phyloP scores from a whole-genome alignment of 2,797 vertebrate species.

The Micrastur ruficollis region DNA sequence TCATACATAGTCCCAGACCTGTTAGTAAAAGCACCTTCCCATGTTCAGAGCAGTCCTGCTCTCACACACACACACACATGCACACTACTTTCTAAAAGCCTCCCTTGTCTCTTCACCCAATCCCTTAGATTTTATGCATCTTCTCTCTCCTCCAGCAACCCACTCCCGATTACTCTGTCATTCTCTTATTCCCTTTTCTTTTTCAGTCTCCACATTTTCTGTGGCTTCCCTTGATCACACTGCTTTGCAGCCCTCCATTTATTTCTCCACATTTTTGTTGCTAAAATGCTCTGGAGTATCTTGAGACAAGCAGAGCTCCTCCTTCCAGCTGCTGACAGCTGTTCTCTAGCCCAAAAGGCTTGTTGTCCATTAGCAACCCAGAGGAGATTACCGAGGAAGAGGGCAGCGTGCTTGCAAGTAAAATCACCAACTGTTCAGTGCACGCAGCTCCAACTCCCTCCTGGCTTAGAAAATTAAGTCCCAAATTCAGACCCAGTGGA shows the following conservation, averaged over 20 bases:
- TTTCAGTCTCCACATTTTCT: neutral
- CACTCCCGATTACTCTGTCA: neutral
- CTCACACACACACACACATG: neutral
- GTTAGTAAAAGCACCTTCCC: neutral
- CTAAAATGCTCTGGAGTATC: neutral
- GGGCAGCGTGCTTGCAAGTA: neutral
- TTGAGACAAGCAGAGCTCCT: neutral
- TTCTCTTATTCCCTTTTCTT: neutral
- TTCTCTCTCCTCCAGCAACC: neutral
- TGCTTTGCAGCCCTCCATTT: neutral
- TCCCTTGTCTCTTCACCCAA: neutral
- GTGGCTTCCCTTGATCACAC: neutral
- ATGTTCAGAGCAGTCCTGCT: neutral
- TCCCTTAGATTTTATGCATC: neutral
- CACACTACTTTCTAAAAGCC: neutral
- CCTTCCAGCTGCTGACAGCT: neutral
- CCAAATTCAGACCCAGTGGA: neutral
- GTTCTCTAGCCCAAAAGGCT: neutral
- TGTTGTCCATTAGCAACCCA: neutral
- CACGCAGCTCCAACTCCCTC: neutral
- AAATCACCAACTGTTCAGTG: neutral
- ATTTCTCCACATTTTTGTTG: neutral
- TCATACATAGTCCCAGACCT: fast-evolving
- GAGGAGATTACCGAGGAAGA: neutral
- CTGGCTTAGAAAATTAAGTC: neutral